Base-by-base conservation (phyloP, 2,888 invertebrate genomes). In the Hymenopus coronatus region DNA sequence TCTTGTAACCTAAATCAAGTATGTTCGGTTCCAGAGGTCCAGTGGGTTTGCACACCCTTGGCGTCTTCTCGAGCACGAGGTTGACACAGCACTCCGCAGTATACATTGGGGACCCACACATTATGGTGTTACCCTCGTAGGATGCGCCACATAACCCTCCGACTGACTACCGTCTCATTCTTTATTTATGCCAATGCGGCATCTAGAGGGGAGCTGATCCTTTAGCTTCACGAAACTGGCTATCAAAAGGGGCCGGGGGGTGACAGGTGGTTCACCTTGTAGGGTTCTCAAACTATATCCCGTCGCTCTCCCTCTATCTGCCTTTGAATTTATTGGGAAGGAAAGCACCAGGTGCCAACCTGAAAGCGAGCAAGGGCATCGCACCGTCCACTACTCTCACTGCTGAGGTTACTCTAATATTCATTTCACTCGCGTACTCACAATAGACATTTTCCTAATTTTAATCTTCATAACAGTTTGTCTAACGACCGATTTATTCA, bases 111-210 rank as follows among this genome's bases (percentile, higher is more conserved):
- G 84, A 84, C 84, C 84, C 84, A 84, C 84, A 84, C 54, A 70
- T 70, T 70, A 70, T 70, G 54, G 54, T 25, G 54, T 70, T 70
- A 70, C 54, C 54, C 54, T 70, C 54, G 54, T 70, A 70, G 54
- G 54, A 70, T 70, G 54, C 54, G 54, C 54, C 54, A 70, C 54
- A 70, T 70, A 70, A 70, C 54, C 54, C 54, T 70, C 54, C 54
- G 54, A 70, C 54, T 70, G 54, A 70, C 54, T 70, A 70, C 33
- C 81, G 83, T 30, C 70, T 84, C 87, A 89, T 89, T 83, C 87
- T 88, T 89, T 89, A 89, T 89, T 89, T 88, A 89, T 84, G 83
- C 89, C 89, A 87, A 87, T 89, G 89, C 89, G 89, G 87, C 88
- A 70, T 70, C 54, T 70, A 70, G 54, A 70, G 54, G 54, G 54